phyloP scores from a whole-genome alignment of 2,113 vertebrate species.

The Brienomyrus brachyistius region DNA sequence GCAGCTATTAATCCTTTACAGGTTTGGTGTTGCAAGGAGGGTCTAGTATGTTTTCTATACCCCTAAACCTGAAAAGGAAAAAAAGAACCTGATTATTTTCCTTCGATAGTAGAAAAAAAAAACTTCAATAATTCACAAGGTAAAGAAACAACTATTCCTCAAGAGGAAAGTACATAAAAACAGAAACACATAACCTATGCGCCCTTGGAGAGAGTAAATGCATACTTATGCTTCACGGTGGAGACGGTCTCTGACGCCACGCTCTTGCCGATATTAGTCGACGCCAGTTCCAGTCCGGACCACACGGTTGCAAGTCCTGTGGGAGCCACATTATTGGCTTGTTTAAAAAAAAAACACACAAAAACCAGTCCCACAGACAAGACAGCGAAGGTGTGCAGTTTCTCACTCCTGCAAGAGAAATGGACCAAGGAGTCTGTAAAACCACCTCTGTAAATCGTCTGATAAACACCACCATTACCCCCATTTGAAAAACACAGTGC shows the following conservation, averaged over 20 bases:
- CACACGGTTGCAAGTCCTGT: conserved; percentile 84
- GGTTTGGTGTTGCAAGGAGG: conserved; percentile 40
- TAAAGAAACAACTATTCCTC: not conserved
- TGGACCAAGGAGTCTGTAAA: not conserved
- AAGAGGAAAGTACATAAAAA: not conserved
- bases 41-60: conserved; percentile 53
- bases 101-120: not conserved
- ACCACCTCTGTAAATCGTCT: not conserved
- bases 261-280: conserved; percentile 80
- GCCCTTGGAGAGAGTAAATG: conserved; percentile 23
- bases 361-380: not conserved
- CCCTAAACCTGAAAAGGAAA: conserved; percentile 59
- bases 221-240: conserved; percentile 88
- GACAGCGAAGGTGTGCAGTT: not conserved
- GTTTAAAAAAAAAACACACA: not conserved
- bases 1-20: conserved; percentile 28
- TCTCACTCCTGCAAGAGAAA: not conserved
- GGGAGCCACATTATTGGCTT: too few relatives aligned
- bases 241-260: conserved; percentile 79
- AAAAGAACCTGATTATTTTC: not conserved
- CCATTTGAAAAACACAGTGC: not conserved
- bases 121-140: not conserved
- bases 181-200: not conserved
- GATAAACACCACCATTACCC: not conserved
- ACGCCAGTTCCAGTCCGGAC: conserved; percentile 84